Base-by-base conservation (phyloP, 2,113 vertebrate genomes). In the Entomyzon cyanotis region DNA sequence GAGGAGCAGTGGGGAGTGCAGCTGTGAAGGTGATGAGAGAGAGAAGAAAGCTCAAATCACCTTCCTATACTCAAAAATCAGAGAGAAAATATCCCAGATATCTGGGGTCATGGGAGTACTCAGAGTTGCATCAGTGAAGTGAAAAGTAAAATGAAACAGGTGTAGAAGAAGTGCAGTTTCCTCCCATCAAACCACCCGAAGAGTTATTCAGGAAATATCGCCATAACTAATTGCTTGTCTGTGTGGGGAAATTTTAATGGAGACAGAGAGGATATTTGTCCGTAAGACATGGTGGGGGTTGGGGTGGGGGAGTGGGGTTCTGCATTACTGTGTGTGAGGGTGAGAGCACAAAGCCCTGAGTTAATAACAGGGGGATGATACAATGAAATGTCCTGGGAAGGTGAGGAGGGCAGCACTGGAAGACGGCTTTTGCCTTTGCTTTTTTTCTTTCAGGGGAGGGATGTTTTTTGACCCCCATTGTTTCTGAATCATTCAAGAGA, bases 401-500 rank as follows among this genome's bases (percentile, higher is more conserved):
- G 16, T 2, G 3, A 64, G 11, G 35, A 62, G 19, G 23, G 12
- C 21, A 62, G 53, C 31, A 53, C 20, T 33, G 27, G 17, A 58
- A 37, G 25, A 41, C 1, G 1, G 7, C 8, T 65, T 85, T 80
- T 79, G 7, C 20, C 8, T 44, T 70, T 21, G 10, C 0, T 1
- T 62, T 83, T 73, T 21, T 10, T 52, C 49, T 90, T 83, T 65
- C 75, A 76, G 16, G 12, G 31, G 11, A 53, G 6, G 23, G 9
- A 41, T 46, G 7, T 0, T 42, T 84, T 62, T 69, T 53, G 28
- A 44, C 33, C 77, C 27, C 52, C 30, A 59, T 20, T 59, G 15
- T 22, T 41, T 74, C 79, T 62, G 47, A 89, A 84, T 42, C 47
- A 52, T 50, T 74, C 27, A 39, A 39, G 31, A 10, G 67, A 46